A percentile compares a stretch with the other conserved stretches of the same genome.
phyloP scores from a whole-genome alignment of 2,113 vertebrate genomes.

The Leptosomus discolor region DNA sequence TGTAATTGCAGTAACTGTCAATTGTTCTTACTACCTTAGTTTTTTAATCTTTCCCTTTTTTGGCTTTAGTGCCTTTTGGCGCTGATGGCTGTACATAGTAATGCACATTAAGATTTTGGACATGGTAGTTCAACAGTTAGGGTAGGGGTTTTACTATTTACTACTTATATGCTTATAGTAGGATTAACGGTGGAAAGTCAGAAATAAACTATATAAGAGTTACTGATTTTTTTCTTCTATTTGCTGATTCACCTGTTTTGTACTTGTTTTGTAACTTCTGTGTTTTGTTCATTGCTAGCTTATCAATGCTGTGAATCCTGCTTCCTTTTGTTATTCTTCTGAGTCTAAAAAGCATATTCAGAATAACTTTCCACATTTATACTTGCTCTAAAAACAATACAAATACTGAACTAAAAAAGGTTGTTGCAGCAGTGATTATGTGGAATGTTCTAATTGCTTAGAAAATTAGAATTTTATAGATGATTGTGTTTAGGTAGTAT shows the following conservation, averaged over 20 bases:
- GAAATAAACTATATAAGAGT: not conserved
- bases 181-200: not conserved
- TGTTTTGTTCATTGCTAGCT: not conserved
- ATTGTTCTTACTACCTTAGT: not conserved
- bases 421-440: not conserved
- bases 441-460: not conserved
- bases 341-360: not conserved
- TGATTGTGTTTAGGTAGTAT: not conserved
- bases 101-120: not conserved
- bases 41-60: not conserved
- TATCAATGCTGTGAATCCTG: not conserved
- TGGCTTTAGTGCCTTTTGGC: not conserved
- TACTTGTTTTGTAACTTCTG: not conserved
- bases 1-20: not conserved
- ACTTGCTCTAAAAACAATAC: not conserved
- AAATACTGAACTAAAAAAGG: not conserved
- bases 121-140: not conserved
- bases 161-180: not conserved
- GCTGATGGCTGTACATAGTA: not conserved
- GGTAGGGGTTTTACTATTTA: not conserved
- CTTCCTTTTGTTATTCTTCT: not conserved
- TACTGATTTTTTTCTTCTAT: not conserved
- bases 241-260: not conserved
- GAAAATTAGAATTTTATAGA: not conserved
- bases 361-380: not conserved